Conservation (phyloP, 1,140 invertebrate genomes). For the Portunus trituberculatus region DNA sequence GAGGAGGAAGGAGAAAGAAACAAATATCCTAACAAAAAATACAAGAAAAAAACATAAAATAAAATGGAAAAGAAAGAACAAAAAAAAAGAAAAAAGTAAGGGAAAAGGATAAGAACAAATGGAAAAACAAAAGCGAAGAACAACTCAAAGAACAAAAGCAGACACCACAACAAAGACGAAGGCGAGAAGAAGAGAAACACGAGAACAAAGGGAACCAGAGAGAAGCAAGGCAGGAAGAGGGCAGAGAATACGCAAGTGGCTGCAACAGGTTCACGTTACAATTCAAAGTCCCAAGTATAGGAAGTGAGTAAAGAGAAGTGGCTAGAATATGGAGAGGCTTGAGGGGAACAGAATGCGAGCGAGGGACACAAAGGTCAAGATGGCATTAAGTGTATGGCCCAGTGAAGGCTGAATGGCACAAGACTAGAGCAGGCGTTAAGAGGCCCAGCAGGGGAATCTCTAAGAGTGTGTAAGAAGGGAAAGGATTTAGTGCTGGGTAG, state of each 20-base stretch:
- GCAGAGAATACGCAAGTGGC: neutral
- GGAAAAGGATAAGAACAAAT: neutral
- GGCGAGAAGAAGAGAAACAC: neutral
- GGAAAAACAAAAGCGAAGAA: neutral
- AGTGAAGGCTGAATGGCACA: too few species aligned
- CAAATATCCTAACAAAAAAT: neutral
- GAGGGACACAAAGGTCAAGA: neutral
- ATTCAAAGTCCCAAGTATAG: neutral
- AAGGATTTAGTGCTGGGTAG: too few species aligned
- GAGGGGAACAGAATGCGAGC: neutral
- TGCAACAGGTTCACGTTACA: neutral
- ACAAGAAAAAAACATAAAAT: neutral
- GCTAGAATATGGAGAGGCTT: neutral
- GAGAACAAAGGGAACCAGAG: neutral
- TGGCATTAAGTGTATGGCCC: neutral
- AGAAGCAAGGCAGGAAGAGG: neutral
- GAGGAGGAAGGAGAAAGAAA: neutral
- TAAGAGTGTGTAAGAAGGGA: too few species aligned
- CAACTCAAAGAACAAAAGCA: neutral
- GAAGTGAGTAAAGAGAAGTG: neutral
- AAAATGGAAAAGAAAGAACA: neutral
- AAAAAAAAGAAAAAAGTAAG: neutral
- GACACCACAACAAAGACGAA: neutral
- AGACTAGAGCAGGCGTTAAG: too few species aligned
- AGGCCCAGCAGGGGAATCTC: too few species aligned